Evolutionary conservation across 2,888 invertebrate genomes (phyloP).

Genomic region (Agapetus fuscipes): DNA sequence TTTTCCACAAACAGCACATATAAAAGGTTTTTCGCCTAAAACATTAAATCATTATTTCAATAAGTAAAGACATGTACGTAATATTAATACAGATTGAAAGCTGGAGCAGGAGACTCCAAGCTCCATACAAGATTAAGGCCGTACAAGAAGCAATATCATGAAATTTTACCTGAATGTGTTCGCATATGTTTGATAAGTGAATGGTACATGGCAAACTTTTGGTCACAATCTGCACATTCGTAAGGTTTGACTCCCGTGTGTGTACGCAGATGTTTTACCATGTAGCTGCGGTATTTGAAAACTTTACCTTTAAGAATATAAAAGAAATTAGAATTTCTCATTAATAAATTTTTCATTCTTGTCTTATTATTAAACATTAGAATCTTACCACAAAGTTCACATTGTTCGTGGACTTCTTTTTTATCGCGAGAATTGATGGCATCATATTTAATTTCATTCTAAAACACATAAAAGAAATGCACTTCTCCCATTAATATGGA

Average conservation of each 20-base stretch:
- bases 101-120: no score
- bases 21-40: constrained; percentile 20
- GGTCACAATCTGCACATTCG: constrained; percentile 33
- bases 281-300: constrained; percentile 32
- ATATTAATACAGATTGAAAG: no score
- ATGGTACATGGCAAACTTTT: constrained; percentile 17
- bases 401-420: constrained; percentile 14
- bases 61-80: no score
- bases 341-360: no score
- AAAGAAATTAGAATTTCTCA: no score
- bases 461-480: no score
- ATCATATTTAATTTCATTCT: no score
- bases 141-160: constrained; percentile 1
- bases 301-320: constrained; percentile 24
- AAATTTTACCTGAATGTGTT: constrained; percentile 19
- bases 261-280: constrained; percentile 34
- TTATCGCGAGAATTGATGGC: no score
- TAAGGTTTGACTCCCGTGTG: constrained; percentile 31
- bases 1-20: constrained; percentile 22
- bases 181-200: constrained; percentile 18
- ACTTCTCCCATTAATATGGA: no score
- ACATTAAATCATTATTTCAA: no score
- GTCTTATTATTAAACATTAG: no score
- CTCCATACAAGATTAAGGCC: neutral
- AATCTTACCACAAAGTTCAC: constrained; percentile 20